Evolutionary conservation across 2,888 invertebrate species (phyloP), one percentile per base, ranked within the genome.

Genomic region (Drosophila pseudotalamancana): DNA sequence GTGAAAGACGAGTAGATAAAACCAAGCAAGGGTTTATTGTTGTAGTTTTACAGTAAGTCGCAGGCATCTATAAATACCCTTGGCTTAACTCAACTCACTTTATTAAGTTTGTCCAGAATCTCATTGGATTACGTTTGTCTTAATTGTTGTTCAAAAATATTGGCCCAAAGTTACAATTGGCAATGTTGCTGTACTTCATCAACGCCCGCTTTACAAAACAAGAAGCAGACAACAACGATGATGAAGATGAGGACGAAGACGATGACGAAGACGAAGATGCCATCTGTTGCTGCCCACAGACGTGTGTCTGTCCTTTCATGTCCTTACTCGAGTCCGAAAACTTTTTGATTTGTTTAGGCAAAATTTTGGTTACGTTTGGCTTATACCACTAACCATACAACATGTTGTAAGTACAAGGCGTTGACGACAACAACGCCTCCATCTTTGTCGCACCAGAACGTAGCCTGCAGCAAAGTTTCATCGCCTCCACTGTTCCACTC

Each of bases 341-440:
- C 72, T 76, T 74, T 79, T 62, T 75, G 72, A 85, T 85, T 85
- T 75, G 64, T 64, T 75, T 75, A 64, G 79, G 62, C 66, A 63
- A 59, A 74, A 76, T 69, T 65, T 66, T 82, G 68, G n/a, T 64
- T 74, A 68, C 63, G 51, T 68, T 71, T 81, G 75, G 63, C 62
- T 68, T 67, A 74, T 77, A 66, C 81, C 74, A n/a, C n/a, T n/a
- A n/a, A n/a, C n/a, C n/a, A n/a, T n/a, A n/a, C n/a, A n/a, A n/a
- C n/a, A n/a, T n/a, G n/a, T n/a, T n/a, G n/a, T n/a, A 72, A 72
- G 56, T 64, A 50, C 56, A 21, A 55, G 45, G 31, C 42, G 71
- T 25, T 50, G 27, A 40, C 48, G 37, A 11, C 18, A 5, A 18
- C 31, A 34, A 12, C 35, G 27, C 40, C 50, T 34, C 46, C 49